Evolutionary conservation across 2,797 vertebrate species (phyloP), one percentile per base, ranked within the genome.

Genomic region (Parotocinclus haroldoi): DNA sequence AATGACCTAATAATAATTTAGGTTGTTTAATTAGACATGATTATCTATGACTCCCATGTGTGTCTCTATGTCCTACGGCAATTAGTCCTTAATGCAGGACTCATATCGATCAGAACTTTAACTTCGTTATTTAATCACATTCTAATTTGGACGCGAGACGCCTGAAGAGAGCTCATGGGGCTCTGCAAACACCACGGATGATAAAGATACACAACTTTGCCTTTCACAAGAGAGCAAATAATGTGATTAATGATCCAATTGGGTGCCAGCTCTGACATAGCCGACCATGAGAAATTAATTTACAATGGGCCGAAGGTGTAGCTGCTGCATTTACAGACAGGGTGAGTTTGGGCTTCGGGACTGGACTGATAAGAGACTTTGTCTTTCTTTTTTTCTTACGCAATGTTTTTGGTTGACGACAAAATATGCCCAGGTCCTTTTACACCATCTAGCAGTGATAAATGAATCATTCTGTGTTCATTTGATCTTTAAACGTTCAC

Each of bases 291-390:
- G 13, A 53, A 50, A 54, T 54, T 27, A 10, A 18, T 53, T 71
- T 64, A 64, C 14, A 38, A 14, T 65, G 48, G n/a, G 51, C 54
- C n/a, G 49, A 45, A 53, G 49, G 55, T 63, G 67, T 63, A 62
- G 48, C 18, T 51, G 45, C 17, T 14, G 45, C n/a, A 37, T 69
- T 63, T 70, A 45, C 19, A 51, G 53, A 63, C 46, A 48, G 63
- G 69, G 56, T 60, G 69, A 56, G 69, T 27, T 27, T 27, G 69
- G 62, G 61, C 19, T 16, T 50, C 14, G 1, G 17, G 55, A 27
- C 17, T 50, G 3, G 6, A 50, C 54, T 58, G 62, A 65, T 59
- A 65, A 59, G 48, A 46, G 10, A n/a, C 19, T 58, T 70, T 62
- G 50, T 27, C 16, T 10, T 45, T 59, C n/a, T 17, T 14, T 42